Evolutionary conservation across 2,888 invertebrate genomes (phyloP), one percentile per base, ranked within the genome.

Genomic region (Drosophila pseudotalamancana): DNA sequence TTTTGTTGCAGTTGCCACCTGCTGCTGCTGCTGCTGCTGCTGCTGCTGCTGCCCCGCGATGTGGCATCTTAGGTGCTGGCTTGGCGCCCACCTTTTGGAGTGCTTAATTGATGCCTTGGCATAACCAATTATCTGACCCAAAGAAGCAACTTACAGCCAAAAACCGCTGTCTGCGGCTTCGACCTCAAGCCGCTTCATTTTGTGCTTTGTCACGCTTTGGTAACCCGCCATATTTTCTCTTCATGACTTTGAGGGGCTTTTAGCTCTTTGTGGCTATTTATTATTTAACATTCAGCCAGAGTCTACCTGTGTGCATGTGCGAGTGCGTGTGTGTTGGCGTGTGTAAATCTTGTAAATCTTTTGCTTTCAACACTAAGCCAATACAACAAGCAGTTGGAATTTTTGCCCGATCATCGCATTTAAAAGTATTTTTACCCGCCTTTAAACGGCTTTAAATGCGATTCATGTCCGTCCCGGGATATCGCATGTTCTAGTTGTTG

Each of bases 261-360:
- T 11, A 53, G 57, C 48, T 76, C 80, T 65, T 62, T 54, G 55
- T 72, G 42, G 64, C 77, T 68, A 84, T 80, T 87, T 84, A 72
- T 81, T 80, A 72, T 80, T 86, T 67, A 73, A 77, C 82, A 69
- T 80, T 57, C 34, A 57, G 29, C 39, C n/a, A 39, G 16, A 18
- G 27, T 34, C 19, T 42, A 37, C 9, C 40, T 42, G 18, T 53
- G 19, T 27, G 32, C 35, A 6, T 55, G 29, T 34, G 32, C 18
- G 50, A 42, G 21, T 37, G 39, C 48, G 43, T 53, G 57, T 67
- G 63, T 55, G 48, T 51, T 56, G 37, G 72, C 83, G 88, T 87
- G 86, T 79, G 67, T 75, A 86, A 87, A 72, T 82, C 88, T 87
- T 87, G 81, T 81, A 81, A 81, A 81, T 87, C 86, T 82, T 56